Conservation (phyloP, 2,113 vertebrate species). For the Calidris pugnax region DNA sequence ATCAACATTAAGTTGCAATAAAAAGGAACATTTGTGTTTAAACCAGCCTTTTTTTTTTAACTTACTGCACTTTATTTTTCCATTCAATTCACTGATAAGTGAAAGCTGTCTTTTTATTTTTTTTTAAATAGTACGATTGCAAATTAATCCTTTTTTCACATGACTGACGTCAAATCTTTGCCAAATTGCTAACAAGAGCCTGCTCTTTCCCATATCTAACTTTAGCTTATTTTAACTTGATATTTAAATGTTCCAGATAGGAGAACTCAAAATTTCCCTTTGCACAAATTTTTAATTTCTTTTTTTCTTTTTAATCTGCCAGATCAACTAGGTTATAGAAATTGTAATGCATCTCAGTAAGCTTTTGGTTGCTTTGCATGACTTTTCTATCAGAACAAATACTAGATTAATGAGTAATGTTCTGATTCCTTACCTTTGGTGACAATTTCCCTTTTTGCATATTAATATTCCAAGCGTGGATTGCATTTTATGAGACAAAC, state of each 20-base stretch:
- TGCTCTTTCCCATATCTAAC: background rate
- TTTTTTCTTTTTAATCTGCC: background rate
- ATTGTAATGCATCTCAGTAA: background rate
- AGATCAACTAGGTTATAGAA: background rate
- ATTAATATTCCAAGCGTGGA: slow-evolving; percentile 32
- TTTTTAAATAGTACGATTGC: background rate
- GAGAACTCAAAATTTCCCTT: background rate
- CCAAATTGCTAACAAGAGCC: background rate
- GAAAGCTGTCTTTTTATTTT: background rate
- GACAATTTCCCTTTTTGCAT: background rate
- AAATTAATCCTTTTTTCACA: background rate
- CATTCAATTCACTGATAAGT: background rate
- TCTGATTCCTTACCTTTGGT: slow-evolving; percentile 1
- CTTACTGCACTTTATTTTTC: background rate
- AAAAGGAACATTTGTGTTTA: background rate
- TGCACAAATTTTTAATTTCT: background rate
- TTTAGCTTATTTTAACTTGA: background rate
- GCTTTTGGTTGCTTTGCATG: background rate
- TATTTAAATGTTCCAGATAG: background rate
- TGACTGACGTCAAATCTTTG: background rate
- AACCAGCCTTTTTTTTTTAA: background rate
- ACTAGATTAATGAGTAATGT: background rate
- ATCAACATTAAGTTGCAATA: background rate
- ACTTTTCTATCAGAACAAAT: background rate
- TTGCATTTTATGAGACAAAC: slow-evolving; percentile 11